These are phyloP conservation scores for Iphiclides podalirius DNA, from an alignment of 2,888 invertebrate genomes.

Conservation along the genomic window DNA sequence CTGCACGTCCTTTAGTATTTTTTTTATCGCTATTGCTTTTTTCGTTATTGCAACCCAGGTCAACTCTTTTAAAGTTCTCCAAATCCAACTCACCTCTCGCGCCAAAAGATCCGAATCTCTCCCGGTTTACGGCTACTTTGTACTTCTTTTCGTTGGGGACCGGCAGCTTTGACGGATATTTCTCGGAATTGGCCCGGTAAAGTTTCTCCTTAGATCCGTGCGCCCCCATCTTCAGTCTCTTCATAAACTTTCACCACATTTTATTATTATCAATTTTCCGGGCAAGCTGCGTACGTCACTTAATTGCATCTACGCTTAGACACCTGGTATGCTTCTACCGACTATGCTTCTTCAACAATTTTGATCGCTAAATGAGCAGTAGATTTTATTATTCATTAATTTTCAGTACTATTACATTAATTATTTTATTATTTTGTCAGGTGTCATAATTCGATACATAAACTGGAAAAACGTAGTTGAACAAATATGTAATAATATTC, in stretches of 20 bases:
- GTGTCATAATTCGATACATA: constrained; percentile 19
- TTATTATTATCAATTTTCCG: constrained; percentile 29
- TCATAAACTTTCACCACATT: constrained; percentile 59
- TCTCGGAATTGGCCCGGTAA: constrained; percentile 83
- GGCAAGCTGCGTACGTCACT: constrained; percentile 11
- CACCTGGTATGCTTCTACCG: not conserved
- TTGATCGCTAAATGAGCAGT: constrained; percentile 3
- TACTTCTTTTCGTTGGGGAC: constrained; percentile 79
- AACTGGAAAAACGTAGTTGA: too few relatives aligned
- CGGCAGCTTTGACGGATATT: constrained; percentile 77
- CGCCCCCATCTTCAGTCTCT: constrained; percentile 83
- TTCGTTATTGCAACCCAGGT: too few relatives aligned
- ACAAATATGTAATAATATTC: too few relatives aligned
- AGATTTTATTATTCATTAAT: not conserved
- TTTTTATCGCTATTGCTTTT: too few relatives aligned
- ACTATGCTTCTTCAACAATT: constrained; percentile 4
- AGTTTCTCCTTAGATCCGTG: constrained; percentile 89
- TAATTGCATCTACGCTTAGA: not conserved
- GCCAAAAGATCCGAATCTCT: constrained; percentile 85
- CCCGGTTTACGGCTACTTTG: constrained; percentile 82
- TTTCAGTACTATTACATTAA: not conserved
- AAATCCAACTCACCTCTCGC: constrained; percentile 78
- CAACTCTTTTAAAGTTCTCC: too few relatives aligned
- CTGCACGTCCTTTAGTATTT: too few relatives aligned
- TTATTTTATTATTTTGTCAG: not conserved